Percentiles rank a stretch among this genome's conserved stretches.
phyloP scores from a whole-genome alignment of 1,140 invertebrate genomes.

The Plutomurus gul region DNA sequence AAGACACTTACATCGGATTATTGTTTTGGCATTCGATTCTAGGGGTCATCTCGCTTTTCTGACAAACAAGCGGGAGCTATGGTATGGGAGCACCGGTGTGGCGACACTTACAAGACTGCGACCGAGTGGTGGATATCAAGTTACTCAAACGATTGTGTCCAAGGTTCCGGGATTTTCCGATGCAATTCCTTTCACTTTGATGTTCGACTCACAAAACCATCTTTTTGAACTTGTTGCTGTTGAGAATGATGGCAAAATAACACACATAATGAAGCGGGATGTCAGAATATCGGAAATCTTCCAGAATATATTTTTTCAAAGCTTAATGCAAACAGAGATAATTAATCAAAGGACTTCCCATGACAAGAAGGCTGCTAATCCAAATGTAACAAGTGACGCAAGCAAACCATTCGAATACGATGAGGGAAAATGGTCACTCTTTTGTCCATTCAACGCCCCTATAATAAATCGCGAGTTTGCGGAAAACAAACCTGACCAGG shows the following conservation, averaged over 20 bases:
- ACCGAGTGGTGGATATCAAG: neutral
- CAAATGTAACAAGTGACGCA: neutral
- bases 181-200: slow-evolving; percentile 1
- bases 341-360: neutral
- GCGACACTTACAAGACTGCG: neutral
- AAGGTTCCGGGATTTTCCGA: slow-evolving; percentile 14
- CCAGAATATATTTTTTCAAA: neutral
- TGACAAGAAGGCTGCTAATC: neutral
- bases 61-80: neutral
- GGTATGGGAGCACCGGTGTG: neutral
- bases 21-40: neutral
- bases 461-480: neutral
- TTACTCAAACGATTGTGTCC: slow-evolving; percentile 1
- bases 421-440: neutral
- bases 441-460: neutral
- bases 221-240: slow-evolving; percentile 30
- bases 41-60: slow-evolving; percentile 16
- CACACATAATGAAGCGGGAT: neutral
- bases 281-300: neutral
- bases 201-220: slow-evolving; percentile 6
- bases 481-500: neutral
- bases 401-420: neutral
- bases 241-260: neutral
- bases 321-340: neutral
- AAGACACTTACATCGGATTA: neutral